phyloP scores from a whole-genome alignment of 1,140 invertebrate genomes.

The Agrilus planipennis region DNA sequence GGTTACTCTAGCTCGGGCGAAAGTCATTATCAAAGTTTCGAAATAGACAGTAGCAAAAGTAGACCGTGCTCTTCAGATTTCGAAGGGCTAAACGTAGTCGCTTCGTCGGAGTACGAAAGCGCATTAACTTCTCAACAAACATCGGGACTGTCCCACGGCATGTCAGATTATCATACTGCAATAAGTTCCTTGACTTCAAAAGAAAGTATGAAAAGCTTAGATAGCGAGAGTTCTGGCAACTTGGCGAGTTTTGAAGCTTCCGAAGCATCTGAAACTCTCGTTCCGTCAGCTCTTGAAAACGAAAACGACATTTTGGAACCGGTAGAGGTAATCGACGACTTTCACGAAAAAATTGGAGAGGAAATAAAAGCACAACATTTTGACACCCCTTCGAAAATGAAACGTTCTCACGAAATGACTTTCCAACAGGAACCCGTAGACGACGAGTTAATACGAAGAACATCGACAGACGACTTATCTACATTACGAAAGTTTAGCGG shows the following conservation, averaged over 20 bases:
- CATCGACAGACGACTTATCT: no score
- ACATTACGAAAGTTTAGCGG: no score
- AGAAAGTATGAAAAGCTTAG: slow-evolving; percentile 79
- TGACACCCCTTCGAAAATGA: slow-evolving; percentile 55
- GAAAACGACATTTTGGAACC: slow-evolving; percentile 12
- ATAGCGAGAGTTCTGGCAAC: slow-evolving; percentile 79
- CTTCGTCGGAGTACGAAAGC: slow-evolving; percentile 80
- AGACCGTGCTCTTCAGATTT: slow-evolving; percentile 78
- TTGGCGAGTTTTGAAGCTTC: slow-evolving; percentile 78
- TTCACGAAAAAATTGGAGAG: slow-evolving; percentile 11
- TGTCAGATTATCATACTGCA: slow-evolving; percentile 75
- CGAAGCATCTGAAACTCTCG: slow-evolving; percentile 79
- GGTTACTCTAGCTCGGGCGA: slow-evolving; percentile 77
- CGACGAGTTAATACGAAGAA: no score
- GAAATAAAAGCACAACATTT: slow-evolving; percentile 11
- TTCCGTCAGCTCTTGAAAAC: slow-evolving; percentile 59
- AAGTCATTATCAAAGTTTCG: slow-evolving; percentile 80
- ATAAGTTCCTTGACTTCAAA: slow-evolving; percentile 71
- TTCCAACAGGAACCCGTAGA: slow-evolving; percentile 58
- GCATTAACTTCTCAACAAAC: slow-evolving; percentile 66
- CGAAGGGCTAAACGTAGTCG: slow-evolving; percentile 54
- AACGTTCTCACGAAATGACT: slow-evolving; percentile 79
- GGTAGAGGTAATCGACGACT: slow-evolving; percentile 1
- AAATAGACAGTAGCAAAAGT: slow-evolving; percentile 58
- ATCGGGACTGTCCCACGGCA: slow-evolving; percentile 52